Conservation (phyloP, 2,797 vertebrate species). For the Valencia hispanica region DNA sequence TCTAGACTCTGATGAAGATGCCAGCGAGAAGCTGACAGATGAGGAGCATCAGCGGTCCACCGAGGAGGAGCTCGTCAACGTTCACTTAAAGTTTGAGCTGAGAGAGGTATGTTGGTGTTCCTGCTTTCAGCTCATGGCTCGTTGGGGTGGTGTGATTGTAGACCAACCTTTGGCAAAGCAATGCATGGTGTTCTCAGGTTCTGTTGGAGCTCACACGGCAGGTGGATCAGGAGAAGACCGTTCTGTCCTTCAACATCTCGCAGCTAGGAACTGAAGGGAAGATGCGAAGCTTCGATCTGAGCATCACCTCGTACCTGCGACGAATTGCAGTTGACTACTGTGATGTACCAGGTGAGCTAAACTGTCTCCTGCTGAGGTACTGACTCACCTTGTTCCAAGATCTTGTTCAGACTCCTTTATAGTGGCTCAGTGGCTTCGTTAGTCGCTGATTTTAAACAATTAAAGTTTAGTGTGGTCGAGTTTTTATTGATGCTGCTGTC, state of each 20-base stretch:
- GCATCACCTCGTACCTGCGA: conserved; percentile 86
- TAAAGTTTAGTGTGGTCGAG: background rate
- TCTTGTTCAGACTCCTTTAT: background rate
- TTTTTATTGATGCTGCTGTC: background rate
- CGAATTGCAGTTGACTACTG: conserved; percentile 89
- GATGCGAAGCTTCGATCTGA: conserved; percentile 85
- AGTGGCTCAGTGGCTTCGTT: background rate
- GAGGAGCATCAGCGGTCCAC: conserved; percentile 63
- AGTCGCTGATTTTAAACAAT: too few relatives aligned
- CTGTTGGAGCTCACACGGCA: conserved; percentile 89
- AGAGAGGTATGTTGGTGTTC: conserved; percentile 79
- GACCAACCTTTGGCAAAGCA: accelerated
- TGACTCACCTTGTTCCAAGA: too few relatives aligned
- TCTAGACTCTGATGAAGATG: conserved; percentile 90
- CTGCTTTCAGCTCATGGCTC: background rate
- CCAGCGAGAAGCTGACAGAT: conserved; percentile 78
- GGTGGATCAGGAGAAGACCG: conserved; percentile 82
- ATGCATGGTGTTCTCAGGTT: conserved; percentile 78
- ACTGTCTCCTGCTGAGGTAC: background rate
- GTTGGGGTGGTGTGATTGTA: background rate
- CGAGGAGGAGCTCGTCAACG: conserved; percentile 86
- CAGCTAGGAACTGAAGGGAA: conserved; percentile 91
- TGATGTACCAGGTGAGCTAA: conserved; percentile 80
- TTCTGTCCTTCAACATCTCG: conserved; percentile 85
- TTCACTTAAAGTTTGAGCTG: conserved; percentile 93